Evolutionary conservation across 2,113 vertebrate genomes (phyloP), one percentile per base, ranked within the genome.

Genomic region (Montifringilla adamsi): DNA sequence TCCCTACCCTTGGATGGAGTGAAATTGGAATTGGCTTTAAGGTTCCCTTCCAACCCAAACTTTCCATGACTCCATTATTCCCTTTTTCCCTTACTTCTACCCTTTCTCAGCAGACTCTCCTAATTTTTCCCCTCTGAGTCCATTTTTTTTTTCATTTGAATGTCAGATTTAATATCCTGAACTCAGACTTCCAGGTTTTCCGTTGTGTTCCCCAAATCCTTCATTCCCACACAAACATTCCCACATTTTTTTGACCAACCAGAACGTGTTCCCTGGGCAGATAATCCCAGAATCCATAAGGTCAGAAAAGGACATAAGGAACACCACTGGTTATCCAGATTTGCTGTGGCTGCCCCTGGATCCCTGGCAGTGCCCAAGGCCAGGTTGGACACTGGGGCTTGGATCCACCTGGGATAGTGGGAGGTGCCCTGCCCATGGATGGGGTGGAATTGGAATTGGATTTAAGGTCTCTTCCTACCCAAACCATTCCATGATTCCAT

Each of bases 371-470:
- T 44, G 9, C 0, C 72, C 63, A 12, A 37, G 63, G 37, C 39
- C 46, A 33, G 33, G 73, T 0, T 64, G 76, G 55, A 30, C 13
- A 41, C 1, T 47, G 58, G n/a, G 43, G 15, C 37, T 28, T n/a
- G 59, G 84, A 59, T 4, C 43, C 3, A 0, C 8, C 23, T 70
- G 74, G 47, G 19, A 11, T 0, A 1, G 13, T 21, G 16, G 64
- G 3, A 79, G 7, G 0, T 50, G 20, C n/a, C 39, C 53, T 87
- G 39, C 27, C 27, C 28, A 3, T 28, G 47, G 33, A 4, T 4
- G 27, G 14, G 23, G 1, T n/a, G 47, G 30, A 1, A 41, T 8
- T 0, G 17, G 74, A 11, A 41, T 41, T 69, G 23, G 5, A 4
- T 30, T 62, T n/a, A 8, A 62, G 27, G 16, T 49, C 43, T 9